Percentiles rank a stretch among this genome's conserved stretches.
Evolutionary conservation across 1,140 invertebrate species (phyloP).

Genomic region (Helicoverpa armigera): DNA sequence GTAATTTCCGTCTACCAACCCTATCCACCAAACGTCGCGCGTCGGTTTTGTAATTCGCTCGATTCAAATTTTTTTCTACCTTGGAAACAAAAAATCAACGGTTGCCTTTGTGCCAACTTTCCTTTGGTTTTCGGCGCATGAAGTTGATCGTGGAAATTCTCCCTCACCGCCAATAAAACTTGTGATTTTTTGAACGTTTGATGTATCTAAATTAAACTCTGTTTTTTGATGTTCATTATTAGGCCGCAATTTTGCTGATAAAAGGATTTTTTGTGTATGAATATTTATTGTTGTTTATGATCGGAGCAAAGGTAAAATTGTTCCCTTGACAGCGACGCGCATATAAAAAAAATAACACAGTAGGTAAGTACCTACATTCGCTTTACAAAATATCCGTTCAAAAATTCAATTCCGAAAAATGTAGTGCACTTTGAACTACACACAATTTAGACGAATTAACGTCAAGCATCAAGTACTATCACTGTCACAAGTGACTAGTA

Average conservation of each 20-base stretch:
- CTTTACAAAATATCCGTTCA: not conserved
- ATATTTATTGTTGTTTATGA: constrained; percentile 41
- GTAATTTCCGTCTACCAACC: constrained; percentile 51
- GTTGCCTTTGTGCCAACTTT: constrained; percentile 80
- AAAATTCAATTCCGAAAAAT: not conserved
- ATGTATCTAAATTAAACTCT: constrained; percentile 75
- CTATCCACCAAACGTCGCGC: constrained; percentile 60
- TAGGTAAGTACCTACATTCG: too few species aligned
- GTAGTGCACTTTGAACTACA: constrained; percentile 24
- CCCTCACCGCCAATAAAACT: constrained; percentile 70
- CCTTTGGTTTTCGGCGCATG: constrained; percentile 79
- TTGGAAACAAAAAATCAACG: constrained; percentile 77
- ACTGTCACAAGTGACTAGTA: constrained; percentile 51
- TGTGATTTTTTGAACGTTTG: constrained; percentile 77
- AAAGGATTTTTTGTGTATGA: constrained; percentile 43
- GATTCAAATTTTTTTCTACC: constrained; percentile 78
- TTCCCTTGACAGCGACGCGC: not conserved
- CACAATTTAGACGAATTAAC: constrained; percentile 27
- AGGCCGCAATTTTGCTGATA: constrained; percentile 26
- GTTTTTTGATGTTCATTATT: constrained; percentile 56
- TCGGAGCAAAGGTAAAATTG: not conserved
- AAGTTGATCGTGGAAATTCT: constrained; percentile 77
- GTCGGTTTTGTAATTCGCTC: constrained; percentile 78
- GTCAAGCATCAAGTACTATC: constrained; percentile 44
- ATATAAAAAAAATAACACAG: too few species aligned